These are phyloP conservation scores for Homalodisca vitripennis DNA, from an alignment of 1,140 invertebrate species.

Conservation along the genomic window DNA sequence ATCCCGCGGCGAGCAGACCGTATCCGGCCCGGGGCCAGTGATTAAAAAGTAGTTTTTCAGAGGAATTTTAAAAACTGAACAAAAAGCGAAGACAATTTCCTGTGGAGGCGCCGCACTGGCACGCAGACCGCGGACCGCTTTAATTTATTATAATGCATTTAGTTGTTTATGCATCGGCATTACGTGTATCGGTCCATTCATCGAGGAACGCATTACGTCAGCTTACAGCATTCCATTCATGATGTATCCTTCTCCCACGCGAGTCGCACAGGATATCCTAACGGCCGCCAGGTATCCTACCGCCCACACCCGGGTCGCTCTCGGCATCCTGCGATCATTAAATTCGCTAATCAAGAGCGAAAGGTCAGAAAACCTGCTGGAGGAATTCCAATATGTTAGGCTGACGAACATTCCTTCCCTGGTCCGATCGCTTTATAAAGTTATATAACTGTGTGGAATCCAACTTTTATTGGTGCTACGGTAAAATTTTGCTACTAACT, in stretches of 20 bases:
- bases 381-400: too few relatives aligned
- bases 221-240: slow-evolving; percentile 21
- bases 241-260: background rate
- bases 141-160: slow-evolving; percentile 22
- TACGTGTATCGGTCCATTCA: slow-evolving; percentile 18
- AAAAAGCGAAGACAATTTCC: slow-evolving; percentile 23
- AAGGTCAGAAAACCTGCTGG: too few relatives aligned
- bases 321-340: background rate
- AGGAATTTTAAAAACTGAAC: slow-evolving; percentile 17
- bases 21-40: background rate
- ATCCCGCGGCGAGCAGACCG: slow-evolving; percentile 4
- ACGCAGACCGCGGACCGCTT: background rate
- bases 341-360: too few relatives aligned
- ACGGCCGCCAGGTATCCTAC: too few relatives aligned
- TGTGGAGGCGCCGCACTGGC: background rate
- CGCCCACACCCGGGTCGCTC: background rate
- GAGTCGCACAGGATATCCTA: background rate
- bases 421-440: too few relatives aligned
- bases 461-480: too few relatives aligned
- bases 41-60: slow-evolving; percentile 27
- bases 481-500: too few relatives aligned
- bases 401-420: too few relatives aligned
- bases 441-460: too few relatives aligned
- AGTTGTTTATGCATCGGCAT: slow-evolving; percentile 8
- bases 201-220: slow-evolving; percentile 5